phyloP scores from a whole-genome alignment of 2,113 vertebrate species.

The Noctilio leporinus region DNA sequence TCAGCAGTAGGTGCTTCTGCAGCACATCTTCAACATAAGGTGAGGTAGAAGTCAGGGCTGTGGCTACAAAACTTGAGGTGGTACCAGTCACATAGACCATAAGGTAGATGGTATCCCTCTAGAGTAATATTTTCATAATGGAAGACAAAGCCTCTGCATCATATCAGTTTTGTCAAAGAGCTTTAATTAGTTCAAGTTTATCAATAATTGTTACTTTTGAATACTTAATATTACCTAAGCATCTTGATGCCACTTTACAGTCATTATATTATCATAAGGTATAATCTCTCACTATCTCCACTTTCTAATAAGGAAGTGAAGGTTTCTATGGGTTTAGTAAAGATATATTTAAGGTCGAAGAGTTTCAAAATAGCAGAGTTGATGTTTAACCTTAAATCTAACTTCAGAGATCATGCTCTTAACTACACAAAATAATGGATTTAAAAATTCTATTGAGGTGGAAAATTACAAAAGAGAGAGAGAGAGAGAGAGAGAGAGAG shows the following conservation, averaged over 20 bases:
- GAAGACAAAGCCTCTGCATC: neutral
- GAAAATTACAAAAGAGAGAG: too few species aligned
- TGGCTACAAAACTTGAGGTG: neutral
- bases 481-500: too few species aligned
- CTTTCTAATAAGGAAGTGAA: neutral
- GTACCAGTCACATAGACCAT: neutral
- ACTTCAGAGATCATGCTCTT: neutral
- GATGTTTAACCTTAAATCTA: neutral
- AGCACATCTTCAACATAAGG: neutral
- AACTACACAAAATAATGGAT: neutral
- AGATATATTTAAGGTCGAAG: neutral
- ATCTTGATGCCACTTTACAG: neutral
- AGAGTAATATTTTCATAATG: neutral
- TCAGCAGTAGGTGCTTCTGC: neutral
- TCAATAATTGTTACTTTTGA: neutral
- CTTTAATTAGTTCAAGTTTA: neutral
- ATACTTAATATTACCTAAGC: neutral
- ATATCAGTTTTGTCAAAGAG: neutral
- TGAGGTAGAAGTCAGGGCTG: too few species aligned
- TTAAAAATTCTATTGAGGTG: neutral
- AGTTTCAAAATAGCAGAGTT: neutral
- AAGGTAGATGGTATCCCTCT: fast-evolving
- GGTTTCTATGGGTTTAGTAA: neutral
- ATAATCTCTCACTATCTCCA: neutral
- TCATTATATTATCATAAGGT: neutral